These are phyloP conservation scores for Sigmodon hispidus DNA, from an alignment of 2,113 vertebrate genomes.

Conservation along the genomic window DNA sequence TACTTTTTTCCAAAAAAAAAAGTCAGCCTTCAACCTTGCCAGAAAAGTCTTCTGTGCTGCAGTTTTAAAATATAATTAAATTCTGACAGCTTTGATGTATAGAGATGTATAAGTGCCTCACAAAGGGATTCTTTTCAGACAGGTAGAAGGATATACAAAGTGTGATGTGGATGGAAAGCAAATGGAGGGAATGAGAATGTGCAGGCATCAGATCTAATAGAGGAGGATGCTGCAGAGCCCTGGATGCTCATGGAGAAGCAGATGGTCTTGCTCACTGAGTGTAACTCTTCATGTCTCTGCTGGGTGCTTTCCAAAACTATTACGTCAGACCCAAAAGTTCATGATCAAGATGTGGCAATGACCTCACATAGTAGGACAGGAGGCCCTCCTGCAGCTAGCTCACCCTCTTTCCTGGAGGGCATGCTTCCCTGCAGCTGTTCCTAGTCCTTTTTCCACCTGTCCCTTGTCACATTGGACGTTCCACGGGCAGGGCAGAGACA, in stretches of 20 bases:
- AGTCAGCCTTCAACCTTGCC: not conserved
- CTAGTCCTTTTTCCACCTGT: not conserved
- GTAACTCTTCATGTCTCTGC: not conserved
- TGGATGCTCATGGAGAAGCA: not conserved
- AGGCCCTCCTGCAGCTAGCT: not conserved
- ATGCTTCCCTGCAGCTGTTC: not conserved
- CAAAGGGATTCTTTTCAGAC: conserved; percentile 50
- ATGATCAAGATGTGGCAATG: not conserved
- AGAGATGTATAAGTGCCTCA: conserved; percentile 71
- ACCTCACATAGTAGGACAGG: not conserved
- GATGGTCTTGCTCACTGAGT: fast-evolving
- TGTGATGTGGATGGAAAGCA: conserved; percentile 10
- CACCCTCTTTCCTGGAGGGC: not conserved
- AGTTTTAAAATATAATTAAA: conserved; percentile 58
- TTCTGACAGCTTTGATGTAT: conserved; percentile 63
- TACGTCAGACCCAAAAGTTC: not conserved
- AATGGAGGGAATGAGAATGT: conserved; percentile 8
- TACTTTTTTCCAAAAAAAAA: not conserved
- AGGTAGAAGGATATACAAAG: conserved; percentile 34
- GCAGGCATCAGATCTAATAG: not conserved
- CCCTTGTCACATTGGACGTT: not conserved
- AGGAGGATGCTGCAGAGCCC: conserved; percentile 26
- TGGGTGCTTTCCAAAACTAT: not conserved
- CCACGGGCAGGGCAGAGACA: not conserved
- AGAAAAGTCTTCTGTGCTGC: not conserved